phyloP scores from a whole-genome alignment of 2,888 invertebrate species.

The Caenorhabditis sinica region DNA sequence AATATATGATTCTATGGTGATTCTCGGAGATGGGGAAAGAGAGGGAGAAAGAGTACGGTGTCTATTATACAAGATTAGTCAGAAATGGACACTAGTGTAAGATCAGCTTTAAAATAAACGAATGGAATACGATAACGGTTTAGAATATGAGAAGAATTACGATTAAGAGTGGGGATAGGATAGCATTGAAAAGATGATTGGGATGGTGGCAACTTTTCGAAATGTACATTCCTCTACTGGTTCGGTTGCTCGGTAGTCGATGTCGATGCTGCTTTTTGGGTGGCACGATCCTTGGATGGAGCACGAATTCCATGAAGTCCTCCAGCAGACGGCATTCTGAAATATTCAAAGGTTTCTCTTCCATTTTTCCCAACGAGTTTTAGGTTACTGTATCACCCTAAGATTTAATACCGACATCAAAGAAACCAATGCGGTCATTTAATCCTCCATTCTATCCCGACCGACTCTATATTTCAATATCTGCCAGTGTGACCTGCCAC shows the following conservation, averaged over 20 bases:
- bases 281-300: slow-evolving; percentile 51
- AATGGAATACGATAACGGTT: slow-evolving; percentile 8
- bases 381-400: too few species aligned
- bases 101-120: slow-evolving; percentile 9
- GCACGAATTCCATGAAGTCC: slow-evolving; percentile 66
- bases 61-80: slow-evolving; percentile 61
- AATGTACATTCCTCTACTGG: slow-evolving; percentile 32
- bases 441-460: slow-evolving; percentile 5
- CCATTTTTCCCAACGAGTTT: too few species aligned
- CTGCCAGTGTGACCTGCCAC: too few species aligned
- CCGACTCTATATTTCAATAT: neutral
- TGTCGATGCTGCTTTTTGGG: neutral
- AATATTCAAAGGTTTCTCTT: neutral
- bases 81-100: slow-evolving; percentile 48
- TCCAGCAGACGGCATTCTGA: slow-evolving; percentile 52
- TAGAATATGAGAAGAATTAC: neutral
- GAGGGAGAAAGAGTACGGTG: neutral
- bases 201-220: neutral
- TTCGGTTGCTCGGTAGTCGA: neutral
- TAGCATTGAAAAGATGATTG: too few species aligned
- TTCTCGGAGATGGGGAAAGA: neutral
- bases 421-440: neutral
- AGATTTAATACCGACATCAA: neutral
- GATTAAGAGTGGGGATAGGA: too few species aligned
- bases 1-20: neutral